Base-by-base conservation (phyloP, 2,113 vertebrate genomes). In the Sisor rabdophorus region DNA sequence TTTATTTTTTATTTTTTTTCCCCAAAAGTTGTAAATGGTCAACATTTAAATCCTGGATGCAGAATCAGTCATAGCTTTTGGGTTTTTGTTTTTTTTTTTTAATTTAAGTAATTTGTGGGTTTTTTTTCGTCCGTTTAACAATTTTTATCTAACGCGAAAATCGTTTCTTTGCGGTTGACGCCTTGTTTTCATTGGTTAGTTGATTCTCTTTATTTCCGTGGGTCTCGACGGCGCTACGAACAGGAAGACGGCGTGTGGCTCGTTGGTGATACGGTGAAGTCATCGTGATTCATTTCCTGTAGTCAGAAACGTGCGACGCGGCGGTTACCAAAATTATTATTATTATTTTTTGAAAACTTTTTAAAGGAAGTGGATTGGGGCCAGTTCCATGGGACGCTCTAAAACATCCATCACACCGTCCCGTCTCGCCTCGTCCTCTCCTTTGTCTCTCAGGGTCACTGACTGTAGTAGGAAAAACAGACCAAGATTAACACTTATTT, bases 191-290 rank as follows among this genome's bases (percentile, higher is more conserved):
- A 40, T 78, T 72, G 75, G 50, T 65, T 68, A 63, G 72, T 7
- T 78, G 70, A 79, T 88, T 59, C 56, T 78, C 82, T 88, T 87
- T 83, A 84, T 89, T 87, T 87, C 87, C 85, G 88, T 84, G 87
- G 86, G 82, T 84, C 85, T 85, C 82, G 86, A 79, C 63, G 56
- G 28, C 60, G 0, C 19, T 10, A 50, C 24, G 48, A 70, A n/a
- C 54, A 9, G 54, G 15, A 17, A n/a, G 30, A 36, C 32, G 19
- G 3, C 3, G 13, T 13, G 13, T 60, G 2, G 13, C 26, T 19
- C 9, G 17, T 20, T 11, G 15, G 59, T 19, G n/a, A 16, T 61
- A 61, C 10, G 20, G 40, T 32, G 22, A 15, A 5, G 11, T 65
- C n/a, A 7, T 3, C 6, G 1, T 22, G 15, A 10, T 0, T 8